Evolutionary conservation across 2,797 vertebrate genomes (phyloP).

Genomic region (Sternarchorhynchus goeldii): DNA sequence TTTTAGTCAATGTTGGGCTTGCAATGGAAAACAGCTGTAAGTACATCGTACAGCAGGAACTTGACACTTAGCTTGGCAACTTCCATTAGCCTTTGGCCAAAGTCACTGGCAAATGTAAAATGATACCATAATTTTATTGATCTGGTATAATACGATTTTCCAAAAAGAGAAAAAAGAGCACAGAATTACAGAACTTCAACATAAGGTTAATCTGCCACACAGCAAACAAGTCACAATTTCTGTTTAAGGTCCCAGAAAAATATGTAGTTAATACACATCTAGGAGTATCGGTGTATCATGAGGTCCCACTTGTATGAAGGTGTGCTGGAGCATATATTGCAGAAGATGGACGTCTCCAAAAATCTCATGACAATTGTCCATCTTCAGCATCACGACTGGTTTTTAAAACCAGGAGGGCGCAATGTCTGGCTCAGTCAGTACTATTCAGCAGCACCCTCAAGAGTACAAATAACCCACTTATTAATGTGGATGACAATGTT

Average conservation of each 20-base stretch:
- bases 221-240: too few species aligned
- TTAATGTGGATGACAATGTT: conserved; percentile 78
- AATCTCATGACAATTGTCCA: conserved; percentile 13
- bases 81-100: too few species aligned
- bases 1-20: not conserved
- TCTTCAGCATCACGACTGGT: conserved; percentile 60
- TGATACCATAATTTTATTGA: too few species aligned
- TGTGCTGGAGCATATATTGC: not conserved
- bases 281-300: not conserved
- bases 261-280: not conserved
- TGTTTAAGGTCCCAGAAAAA: not conserved
- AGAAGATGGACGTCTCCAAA: not conserved
- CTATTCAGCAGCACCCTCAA: conserved; percentile 76
- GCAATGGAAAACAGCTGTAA: not conserved
- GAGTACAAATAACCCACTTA: conserved; percentile 71
- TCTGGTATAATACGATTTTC: too few species aligned
- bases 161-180: too few species aligned
- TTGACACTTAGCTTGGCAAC: too few species aligned
- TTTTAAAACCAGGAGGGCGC: conserved; percentile 64
- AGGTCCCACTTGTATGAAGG: not conserved
- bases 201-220: too few species aligned
- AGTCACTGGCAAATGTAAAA: too few species aligned
- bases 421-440: conserved; percentile 72
- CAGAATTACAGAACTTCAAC: too few species aligned
- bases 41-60: too few species aligned